Evolutionary conservation across 2,797 vertebrate species (phyloP), one percentile per base, ranked within the genome.

Genomic region (Amphiprion clarkii): DNA sequence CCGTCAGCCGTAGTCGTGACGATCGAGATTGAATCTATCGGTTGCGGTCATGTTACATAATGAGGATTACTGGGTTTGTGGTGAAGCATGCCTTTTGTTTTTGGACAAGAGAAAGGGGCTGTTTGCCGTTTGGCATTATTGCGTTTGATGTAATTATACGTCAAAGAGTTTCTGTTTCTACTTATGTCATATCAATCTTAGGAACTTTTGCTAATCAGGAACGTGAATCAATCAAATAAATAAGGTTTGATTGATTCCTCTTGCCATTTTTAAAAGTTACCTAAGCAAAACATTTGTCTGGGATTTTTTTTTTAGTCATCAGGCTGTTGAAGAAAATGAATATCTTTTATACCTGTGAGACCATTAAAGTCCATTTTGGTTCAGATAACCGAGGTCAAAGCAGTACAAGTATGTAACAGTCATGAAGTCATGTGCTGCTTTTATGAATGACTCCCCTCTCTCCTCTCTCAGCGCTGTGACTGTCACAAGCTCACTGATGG

Each of bases 361-460:
- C 19, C 54, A 25, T 85, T 73, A 52, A 17, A 55, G 19, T 49
- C 1, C 6, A 19, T 74, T 74, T 61, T 51, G 40, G 33, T 71
- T 82, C 21, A 83, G 52, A 82, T 71, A 66, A 36, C 72, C 0
- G 62, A 69, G 76, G 80, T 85, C 65, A 78, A 75, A 67, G 71
- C 67, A 75, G 84, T 82, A 70, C 88, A 88, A 91, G 85, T 78
- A 87, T 88, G 87, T 88, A 83, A 83, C 82, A 81, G 87, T 83
- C 82, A 82, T 91, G 86, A 83, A 90, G 90, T 92, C 90, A 93
- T 92, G 93, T 87, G 91, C 86, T 82, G 67, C 87, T 91, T 93
- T 92, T 93, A 88, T 93, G 92, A 94, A 93, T 92, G 92, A 92
- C 89, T 92, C 87, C 49, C 72, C 84, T 90, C 87, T 87, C 75